Evolutionary conservation across 2,797 vertebrate genomes (phyloP), one percentile per base, ranked within the genome.

Genomic region (Paguma larvata): DNA sequence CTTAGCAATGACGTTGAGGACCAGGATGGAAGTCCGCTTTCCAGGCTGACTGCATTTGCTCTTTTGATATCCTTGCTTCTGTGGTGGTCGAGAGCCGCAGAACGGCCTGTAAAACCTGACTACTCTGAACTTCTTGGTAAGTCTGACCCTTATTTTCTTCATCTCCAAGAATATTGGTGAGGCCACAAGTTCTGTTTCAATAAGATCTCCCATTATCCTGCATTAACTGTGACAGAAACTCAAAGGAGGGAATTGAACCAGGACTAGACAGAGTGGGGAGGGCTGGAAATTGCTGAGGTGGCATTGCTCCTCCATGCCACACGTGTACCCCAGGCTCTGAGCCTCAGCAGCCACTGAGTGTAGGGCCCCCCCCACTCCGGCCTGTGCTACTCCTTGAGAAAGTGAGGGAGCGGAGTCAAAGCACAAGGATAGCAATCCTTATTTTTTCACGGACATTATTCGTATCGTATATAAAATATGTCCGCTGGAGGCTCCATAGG

Each of bases 251-350:
- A 82, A 44, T 51, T 44, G 78, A 65, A 91, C 59, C 59, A 25
- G 65, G 10, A 34, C 25, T 23, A 25, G 53, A 46, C 5, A 38
- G 30, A 34, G 7, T 1, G 6, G 3, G 23, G 59, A 70, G 62
- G 82, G 27, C 3, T 3, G 14, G 14, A 0, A 5, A n/a, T 25
- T 51, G 11, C 0, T 13, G 6, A 46, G 32, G 6, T 4, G 0
- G n/a, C n/a, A 4, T 14, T n/a, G 18, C 8, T 56, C 14, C 44
- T 30, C 7, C 23, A 3, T 19, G 10, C 14, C 11, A 4, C 13
- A 0, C 0, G 2, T 6, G 70, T 1, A 25, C 12, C 6, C 6
- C 0, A 68, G 32, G 3, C 48, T 75, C 8, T 19, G 14, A 46
- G 41, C 44, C 34, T 85, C 67, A 0, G 3, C 3, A 5, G 23